phyloP scores from a whole-genome alignment of 2,888 invertebrate species.

The Ametastegia equiseti region DNA sequence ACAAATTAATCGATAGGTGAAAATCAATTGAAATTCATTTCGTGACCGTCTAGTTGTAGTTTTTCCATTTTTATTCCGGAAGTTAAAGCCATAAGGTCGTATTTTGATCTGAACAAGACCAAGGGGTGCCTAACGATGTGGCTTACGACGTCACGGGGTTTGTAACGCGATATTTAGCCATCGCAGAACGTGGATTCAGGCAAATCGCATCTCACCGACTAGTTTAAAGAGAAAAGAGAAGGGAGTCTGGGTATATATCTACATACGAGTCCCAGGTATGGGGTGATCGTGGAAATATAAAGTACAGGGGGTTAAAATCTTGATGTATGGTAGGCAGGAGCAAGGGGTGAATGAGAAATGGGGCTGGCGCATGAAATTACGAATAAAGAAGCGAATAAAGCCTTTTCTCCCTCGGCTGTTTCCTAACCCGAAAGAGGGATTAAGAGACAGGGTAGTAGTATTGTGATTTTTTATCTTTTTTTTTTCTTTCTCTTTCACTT shows the following conservation, averaged over 20 bases:
- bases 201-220: neutral
- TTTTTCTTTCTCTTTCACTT: conserved; percentile 48
- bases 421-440: conserved; percentile 59
- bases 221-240: neutral
- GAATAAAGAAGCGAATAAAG: conserved; percentile 52
- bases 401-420: conserved; percentile 52
- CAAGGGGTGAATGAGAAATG: conserved; percentile 42
- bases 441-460: conserved; percentile 57
- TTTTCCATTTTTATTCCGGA: too few relatives aligned
- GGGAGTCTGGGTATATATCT: neutral
- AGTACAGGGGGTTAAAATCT: conserved; percentile 46
- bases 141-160: too few relatives aligned
- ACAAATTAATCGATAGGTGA: too few relatives aligned
- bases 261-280: conserved; percentile 15
- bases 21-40: too few relatives aligned
- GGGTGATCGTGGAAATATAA: conserved; percentile 8
- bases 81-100: too few relatives aligned
- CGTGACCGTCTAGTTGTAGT: too few relatives aligned
- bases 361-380: conserved; percentile 60
- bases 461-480: conserved; percentile 20
- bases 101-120: too few relatives aligned
- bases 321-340: conserved; percentile 38
- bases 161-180: neutral
- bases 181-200: neutral
- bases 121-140: too few relatives aligned